Evolutionary conservation across 2,888 invertebrate species (phyloP), one percentile per base, ranked within the genome.

Genomic region (Parascotia fuliginaria): DNA sequence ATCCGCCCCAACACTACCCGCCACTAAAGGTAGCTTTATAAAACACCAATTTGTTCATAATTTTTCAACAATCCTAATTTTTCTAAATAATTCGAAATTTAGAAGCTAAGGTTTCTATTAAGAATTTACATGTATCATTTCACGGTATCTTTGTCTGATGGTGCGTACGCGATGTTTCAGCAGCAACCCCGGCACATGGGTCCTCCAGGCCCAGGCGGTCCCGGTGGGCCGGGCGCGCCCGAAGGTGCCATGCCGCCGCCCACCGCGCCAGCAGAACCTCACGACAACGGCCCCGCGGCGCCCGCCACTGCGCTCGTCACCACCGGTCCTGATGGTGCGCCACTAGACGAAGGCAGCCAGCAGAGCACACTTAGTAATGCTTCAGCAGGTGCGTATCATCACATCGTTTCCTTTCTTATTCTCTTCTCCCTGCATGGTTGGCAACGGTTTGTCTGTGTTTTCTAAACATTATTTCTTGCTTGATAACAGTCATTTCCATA

Each of bases 291-390:
- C 15, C 92, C 93, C n/a, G 87, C 92, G 40, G 93, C 96, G 81
- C 95, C 96, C 51, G 97, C 97, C 69, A 97, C 97, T 36, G 96
- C 96, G 53, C 96, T 97, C 64, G 96, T 97, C 74, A 97, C 97
- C 62, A 97, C 97, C 46, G 97, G 97, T 2, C 97, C 97, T 11
- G 97, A 98, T 90, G 97, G 97, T 52, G 94, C 97, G 61, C 95
- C 96, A 34, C 94, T 98, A 64, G 97, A 98, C 84, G 97, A 98
- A 87, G 97, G 96, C 73, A 97, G 97, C 73, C 98, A 98, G 85
- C 97, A 98, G 88, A 97, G 97, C 75, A 98, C 97, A 64, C 93
- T 97, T 65, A 97, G 97, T 49, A 98, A 97, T 89, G 97, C 98
- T 54, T 98, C 98, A 63, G 97, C 97, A 81, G 97, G 97, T 97